Conservation (phyloP, 2,888 invertebrate genomes). For the Eretmocerus hayati region DNA sequence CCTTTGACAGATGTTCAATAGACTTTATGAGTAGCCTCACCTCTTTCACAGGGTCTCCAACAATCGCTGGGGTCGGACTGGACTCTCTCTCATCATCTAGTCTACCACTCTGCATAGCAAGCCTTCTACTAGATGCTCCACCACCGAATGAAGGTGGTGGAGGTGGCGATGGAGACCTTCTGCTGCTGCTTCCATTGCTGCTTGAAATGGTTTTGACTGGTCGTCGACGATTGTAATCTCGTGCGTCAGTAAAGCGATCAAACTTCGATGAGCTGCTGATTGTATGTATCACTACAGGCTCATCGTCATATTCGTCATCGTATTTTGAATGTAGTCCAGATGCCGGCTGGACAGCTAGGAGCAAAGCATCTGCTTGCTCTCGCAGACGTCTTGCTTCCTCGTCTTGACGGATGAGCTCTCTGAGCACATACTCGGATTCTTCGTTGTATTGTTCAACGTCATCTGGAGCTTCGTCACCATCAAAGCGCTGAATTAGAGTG, state of each 20-base stretch:
- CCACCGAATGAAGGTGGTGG: too few relatives aligned
- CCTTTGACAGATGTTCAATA: slow-evolving; percentile 7
- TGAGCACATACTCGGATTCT: too few relatives aligned
- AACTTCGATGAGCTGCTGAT: too few relatives aligned
- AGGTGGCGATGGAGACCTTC: neutral
- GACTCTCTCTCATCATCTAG: neutral
- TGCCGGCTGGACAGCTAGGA: neutral
- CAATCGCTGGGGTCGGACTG: too few relatives aligned
- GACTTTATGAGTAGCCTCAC: slow-evolving; percentile 6
- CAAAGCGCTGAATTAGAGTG: neutral
- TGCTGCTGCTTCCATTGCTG: neutral
- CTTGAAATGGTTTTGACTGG: neutral
- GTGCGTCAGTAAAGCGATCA: neutral
- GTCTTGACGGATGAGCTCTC: slow-evolving; percentile 1
- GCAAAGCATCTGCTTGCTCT: neutral
- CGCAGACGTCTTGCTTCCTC: neutral
- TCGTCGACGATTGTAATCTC: neutral
- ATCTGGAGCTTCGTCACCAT: neutral
- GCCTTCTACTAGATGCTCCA: too few relatives aligned
- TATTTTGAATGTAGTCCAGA: too few relatives aligned
- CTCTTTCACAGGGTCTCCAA: slow-evolving; percentile 11
- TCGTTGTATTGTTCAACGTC: too few relatives aligned
- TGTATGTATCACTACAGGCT: too few relatives aligned
- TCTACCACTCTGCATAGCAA: neutral
- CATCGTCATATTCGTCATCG: too few relatives aligned